Conservation (phyloP, 2,888 invertebrate genomes). For the Lycophotia porphyrea region DNA sequence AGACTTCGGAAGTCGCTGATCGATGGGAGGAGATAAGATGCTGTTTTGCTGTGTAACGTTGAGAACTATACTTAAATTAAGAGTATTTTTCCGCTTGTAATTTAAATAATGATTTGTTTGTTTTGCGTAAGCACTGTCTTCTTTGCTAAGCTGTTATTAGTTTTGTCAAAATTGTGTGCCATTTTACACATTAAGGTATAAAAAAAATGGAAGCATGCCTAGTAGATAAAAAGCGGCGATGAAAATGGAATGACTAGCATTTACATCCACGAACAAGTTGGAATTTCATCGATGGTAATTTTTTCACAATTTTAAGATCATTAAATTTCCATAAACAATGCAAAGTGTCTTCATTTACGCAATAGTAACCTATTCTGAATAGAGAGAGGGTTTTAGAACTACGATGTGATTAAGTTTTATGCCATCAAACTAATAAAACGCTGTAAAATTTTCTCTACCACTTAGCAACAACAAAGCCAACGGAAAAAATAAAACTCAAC, state of each 20-base stretch:
- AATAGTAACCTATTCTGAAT: neutral
- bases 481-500: slow-evolving; percentile 11
- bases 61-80: slow-evolving; percentile 5
- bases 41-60: slow-evolving; percentile 41
- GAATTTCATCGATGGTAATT: neutral
- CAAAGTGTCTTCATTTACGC: neutral
- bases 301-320: neutral
- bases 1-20: slow-evolving; percentile 48
- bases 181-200: neutral
- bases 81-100: neutral
- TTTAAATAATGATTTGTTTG: slow-evolving; percentile 3
- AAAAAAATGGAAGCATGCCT: neutral
- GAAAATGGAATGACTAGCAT: neutral
- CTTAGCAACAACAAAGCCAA: slow-evolving; percentile 4
- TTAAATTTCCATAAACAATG: neutral
- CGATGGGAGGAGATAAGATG: slow-evolving; percentile 45
- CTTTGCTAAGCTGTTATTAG: neutral
- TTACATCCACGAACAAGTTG: neutral
- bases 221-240: neutral
- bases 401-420: neutral
- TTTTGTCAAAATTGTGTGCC: neutral
- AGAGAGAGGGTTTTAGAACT: too few relatives aligned
- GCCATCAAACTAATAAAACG: neutral
- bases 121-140: neutral
- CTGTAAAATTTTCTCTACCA: slow-evolving; percentile 5